Evolutionary conservation across 2,113 vertebrate species (phyloP).

Genomic region (Dipodomys stephensi): DNA sequence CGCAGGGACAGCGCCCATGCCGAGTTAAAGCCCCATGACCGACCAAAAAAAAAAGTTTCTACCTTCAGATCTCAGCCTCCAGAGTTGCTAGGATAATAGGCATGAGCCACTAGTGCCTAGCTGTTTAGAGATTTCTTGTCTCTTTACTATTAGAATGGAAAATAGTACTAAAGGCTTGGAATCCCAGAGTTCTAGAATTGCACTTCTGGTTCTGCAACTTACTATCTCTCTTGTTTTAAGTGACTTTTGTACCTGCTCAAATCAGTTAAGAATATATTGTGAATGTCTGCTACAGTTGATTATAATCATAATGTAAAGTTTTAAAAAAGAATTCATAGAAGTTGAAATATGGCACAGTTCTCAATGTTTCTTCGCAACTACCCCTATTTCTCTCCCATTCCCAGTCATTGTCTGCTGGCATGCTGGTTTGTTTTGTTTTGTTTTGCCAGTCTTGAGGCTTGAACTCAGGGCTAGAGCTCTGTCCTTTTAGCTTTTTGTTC

Average conservation of each 20-base stretch:
- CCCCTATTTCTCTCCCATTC: not conserved
- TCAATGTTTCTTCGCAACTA: conserved; percentile 5
- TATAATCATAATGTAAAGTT: conserved; percentile 31
- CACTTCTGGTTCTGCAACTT: conserved; percentile 33
- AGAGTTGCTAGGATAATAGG: too few relatives aligned
- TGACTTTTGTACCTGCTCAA: conserved; percentile 13
- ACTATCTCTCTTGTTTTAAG: conserved; percentile 8
- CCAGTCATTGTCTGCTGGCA: conserved; percentile 11
- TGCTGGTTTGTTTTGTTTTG: not conserved
- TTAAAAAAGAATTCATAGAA: conserved; percentile 41
- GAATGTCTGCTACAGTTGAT: conserved; percentile 33
- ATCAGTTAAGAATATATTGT: conserved; percentile 27
- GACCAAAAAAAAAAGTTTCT: too few relatives aligned
- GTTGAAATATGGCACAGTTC: conserved; percentile 17
- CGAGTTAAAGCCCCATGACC: too few relatives aligned
- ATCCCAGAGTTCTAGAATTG: conserved; percentile 30
- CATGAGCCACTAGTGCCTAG: too few relatives aligned
- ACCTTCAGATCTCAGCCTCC: too few relatives aligned
- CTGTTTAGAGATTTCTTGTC: conserved; percentile 39
- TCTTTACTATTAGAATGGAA: not conserved
- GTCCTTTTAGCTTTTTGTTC: too few relatives aligned
- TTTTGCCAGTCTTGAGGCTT: too few relatives aligned
- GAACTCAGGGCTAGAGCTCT: too few relatives aligned
- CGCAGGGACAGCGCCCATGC: too few relatives aligned
- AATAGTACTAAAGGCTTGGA: not conserved